Conservation (phyloP, 2,888 invertebrate genomes). For the Pollenia angustigena region DNA sequence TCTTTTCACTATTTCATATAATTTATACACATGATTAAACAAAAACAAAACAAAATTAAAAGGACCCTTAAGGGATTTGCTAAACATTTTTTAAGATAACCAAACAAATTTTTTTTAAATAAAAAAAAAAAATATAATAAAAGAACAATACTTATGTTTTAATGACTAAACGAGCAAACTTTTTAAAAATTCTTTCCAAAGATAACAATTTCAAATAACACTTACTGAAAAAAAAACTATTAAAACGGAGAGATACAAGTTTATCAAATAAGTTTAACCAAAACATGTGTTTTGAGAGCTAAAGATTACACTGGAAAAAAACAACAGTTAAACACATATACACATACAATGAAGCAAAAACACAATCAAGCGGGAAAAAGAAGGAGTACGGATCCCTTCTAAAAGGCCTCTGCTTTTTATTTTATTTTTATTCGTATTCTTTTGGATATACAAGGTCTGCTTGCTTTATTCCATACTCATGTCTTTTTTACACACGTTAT, state of each 20-base stretch:
- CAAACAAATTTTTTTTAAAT: conserved; percentile 1
- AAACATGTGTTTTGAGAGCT: conserved; percentile 51
- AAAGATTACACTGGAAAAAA: conserved; percentile 53
- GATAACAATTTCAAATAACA: background rate
- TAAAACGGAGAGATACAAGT: conserved; percentile 39
- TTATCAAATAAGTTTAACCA: conserved; percentile 65
- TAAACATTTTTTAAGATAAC: background rate
- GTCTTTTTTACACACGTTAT: too few species aligned
- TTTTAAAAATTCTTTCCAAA: background rate
- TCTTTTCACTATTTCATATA: too few species aligned
- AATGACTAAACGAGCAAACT: too few species aligned
- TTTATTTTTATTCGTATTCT: too few species aligned
- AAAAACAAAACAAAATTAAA: background rate
- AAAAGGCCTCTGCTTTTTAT: too few species aligned
- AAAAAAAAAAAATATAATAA: too few species aligned
- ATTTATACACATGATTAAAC: too few species aligned
- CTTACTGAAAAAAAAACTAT: conserved; percentile 27
- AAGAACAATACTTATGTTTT: too few species aligned
- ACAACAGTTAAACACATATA: conserved; percentile 22
- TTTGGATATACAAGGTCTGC: too few species aligned
- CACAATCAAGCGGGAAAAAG: too few species aligned
- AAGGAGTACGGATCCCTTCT: too few species aligned
- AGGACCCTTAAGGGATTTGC: conserved; percentile 34
- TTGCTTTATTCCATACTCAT: too few species aligned
- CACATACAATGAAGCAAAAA: background rate